Evolutionary conservation across 2,888 invertebrate species (phyloP), one percentile per base, ranked within the genome.

Genomic region (Neoaliturus tenellus): DNA sequence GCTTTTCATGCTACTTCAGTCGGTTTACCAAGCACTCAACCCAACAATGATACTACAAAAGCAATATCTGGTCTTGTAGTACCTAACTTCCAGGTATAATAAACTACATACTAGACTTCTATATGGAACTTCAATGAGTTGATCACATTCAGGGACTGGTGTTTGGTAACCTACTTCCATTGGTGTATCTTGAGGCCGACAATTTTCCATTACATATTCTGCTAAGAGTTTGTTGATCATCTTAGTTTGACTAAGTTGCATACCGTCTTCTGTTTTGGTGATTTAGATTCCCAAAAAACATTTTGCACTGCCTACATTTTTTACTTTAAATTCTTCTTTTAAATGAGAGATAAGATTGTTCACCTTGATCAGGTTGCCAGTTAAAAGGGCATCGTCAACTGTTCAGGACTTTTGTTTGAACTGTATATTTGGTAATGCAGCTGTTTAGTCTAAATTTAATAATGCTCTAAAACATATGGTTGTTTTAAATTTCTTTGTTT

Each of bases 261-360:
- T 31, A 39, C 44, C 67, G 23, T 83, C 44, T 25, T 83, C 39
- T 23, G 20, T 39, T 81, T 39, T 33, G 14, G 17, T 39, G 44
- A 85, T 58, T 35, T 83, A 48, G 44, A 84, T 85, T n/a, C 85
- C 83, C 8, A 85, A 55, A 23, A 85, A 85, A 17, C 20, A 25
- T 23, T 48, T 48, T 28, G 39, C 39, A n/a, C 48, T 55, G 31
- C 83, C 81, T 25, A 85, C 12, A 51, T 81, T 41, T 31, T 85
- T 81, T 14, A 78, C 80, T n/a, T 67, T 55, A 51, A 85, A 85
- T 80, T 85, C 62, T 23, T 83, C 20, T 39, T 85, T 23, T 17
- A 85, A 41, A 20, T 39, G 23, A 14, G 33, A 28, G n/a, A 85
- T 51, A 25, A 85, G 23, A 44, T 81, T 58, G 14, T 82, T 31